Evolutionary conservation across 2,113 vertebrate species (phyloP).

Genomic region (Pollachius pollachius): DNA sequence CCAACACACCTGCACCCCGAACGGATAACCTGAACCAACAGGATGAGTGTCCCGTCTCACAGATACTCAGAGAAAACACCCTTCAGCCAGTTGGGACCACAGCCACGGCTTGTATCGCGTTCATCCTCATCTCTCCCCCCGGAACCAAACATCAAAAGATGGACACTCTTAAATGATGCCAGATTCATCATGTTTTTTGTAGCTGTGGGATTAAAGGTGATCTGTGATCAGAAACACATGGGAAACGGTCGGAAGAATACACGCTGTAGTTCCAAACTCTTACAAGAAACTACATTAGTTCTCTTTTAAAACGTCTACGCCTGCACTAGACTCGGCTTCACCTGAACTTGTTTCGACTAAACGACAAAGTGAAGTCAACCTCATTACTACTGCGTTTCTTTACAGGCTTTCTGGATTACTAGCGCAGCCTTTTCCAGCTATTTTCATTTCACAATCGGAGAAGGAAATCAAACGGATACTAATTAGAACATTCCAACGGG

Average conservation of each 20-base stretch:
- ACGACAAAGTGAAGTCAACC: constrained; percentile 21
- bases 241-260: constrained; percentile 21
- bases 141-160: neutral
- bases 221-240: constrained; percentile 36
- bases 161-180: too few species aligned
- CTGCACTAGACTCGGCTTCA: constrained; percentile 15
- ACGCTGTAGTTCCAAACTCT: constrained; percentile 22
- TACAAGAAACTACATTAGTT: constrained; percentile 13
- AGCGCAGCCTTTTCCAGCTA: constrained; percentile 9
- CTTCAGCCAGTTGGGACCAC: constrained; percentile 39
- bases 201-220: constrained; percentile 1
- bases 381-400: too few species aligned
- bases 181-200: neutral
- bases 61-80: constrained; percentile 51
- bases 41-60: constrained; percentile 48
- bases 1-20: constrained; percentile 34
- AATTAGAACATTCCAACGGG: constrained; percentile 66
- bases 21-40: constrained; percentile 25
- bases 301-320: neutral
- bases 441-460: constrained; percentile 60
- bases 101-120: constrained; percentile 34
- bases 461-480: constrained; percentile 65
- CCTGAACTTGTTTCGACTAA: constrained; percentile 14
- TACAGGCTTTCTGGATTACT: too few species aligned
- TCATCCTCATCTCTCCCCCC: constrained; percentile 23